These are phyloP conservation scores for Diploptera punctata DNA, from an alignment of 2,888 invertebrate species.

Conservation along the genomic window DNA sequence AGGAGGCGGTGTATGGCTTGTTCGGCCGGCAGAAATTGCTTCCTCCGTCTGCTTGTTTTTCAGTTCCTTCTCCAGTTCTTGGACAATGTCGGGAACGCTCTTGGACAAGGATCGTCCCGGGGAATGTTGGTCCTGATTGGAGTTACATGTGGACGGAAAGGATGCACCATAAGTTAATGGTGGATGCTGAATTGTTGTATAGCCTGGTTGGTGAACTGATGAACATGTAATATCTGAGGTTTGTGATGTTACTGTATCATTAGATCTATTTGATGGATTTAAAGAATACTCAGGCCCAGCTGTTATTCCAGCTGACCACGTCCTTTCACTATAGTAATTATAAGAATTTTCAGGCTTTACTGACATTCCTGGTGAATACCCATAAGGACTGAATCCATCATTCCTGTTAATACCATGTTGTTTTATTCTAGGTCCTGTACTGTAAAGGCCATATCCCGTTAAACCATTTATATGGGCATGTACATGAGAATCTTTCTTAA, in stretches of 20 bases:
- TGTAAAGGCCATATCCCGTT: conserved; percentile 34
- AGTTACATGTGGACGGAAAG: conserved; percentile 30
- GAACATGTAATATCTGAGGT: neutral
- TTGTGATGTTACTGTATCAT: neutral
- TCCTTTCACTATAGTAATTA: neutral
- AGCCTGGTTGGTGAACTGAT: neutral
- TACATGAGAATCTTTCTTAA: conserved; percentile 17
- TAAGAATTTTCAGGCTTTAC: conserved; percentile 5
- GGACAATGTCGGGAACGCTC: conserved; percentile 78
- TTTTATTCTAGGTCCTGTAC: conserved; percentile 34
- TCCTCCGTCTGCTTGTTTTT: conserved; percentile 20
- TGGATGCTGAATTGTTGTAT: neutral
- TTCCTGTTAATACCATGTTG: conserved; percentile 8
- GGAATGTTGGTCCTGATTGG: conserved; percentile 27
- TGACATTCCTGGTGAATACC: neutral
- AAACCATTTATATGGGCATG: conserved; percentile 37
- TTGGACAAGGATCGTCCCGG: conserved; percentile 47
- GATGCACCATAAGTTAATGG: conserved; percentile 6
- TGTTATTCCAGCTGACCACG: neutral
- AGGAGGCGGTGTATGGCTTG: conserved; percentile 33
- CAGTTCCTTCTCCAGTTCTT: conserved; percentile 74
- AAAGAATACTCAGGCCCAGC: neutral
- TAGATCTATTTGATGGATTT: neutral
- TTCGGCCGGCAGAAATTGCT: conserved; percentile 1
- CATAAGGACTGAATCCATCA: conserved; percentile 8